phyloP scores from a whole-genome alignment of 1,140 invertebrate genomes.

The Drosophila carrolli region DNA sequence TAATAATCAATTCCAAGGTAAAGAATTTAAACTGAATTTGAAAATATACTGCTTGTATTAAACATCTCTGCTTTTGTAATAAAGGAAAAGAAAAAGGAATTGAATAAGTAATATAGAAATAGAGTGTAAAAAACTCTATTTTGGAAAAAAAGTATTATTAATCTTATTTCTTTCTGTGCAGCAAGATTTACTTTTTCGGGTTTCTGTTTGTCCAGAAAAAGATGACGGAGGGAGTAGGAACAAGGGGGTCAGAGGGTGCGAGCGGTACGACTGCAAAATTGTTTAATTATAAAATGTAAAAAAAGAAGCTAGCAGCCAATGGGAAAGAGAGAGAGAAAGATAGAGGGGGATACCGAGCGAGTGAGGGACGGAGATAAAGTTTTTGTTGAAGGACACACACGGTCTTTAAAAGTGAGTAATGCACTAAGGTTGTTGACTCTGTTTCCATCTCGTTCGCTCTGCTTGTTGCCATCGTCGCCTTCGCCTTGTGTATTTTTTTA shows the following conservation, averaged over 20 bases:
- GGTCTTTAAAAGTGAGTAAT: constrained; percentile 84
- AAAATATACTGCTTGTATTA: too few relatives aligned
- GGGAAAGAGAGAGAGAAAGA: constrained; percentile 17
- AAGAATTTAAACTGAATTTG: too few relatives aligned
- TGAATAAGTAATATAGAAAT: too few relatives aligned
- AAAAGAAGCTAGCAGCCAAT: constrained; percentile 43
- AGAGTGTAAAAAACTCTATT: too few relatives aligned
- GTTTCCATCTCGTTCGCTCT: constrained; percentile 18
- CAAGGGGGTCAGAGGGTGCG: constrained; percentile 4
- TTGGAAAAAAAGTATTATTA: too few relatives aligned
- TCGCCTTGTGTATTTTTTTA: constrained; percentile 25
- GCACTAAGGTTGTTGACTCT: constrained; percentile 82
- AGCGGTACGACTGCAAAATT: constrained; percentile 61
- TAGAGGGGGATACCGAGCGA: constrained; percentile 25
- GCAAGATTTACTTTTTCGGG: constrained; percentile 55
- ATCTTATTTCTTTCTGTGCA: constrained; percentile 22
- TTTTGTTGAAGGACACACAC: constrained; percentile 84
- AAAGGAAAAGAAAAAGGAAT: too few relatives aligned
- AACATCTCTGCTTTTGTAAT: too few relatives aligned
- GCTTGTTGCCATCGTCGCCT: constrained; percentile 21
- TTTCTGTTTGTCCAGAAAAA: constrained; percentile 48
- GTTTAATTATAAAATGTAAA: constrained; percentile 83
- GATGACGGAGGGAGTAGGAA: constrained; percentile 20
- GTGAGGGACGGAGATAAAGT: constrained; percentile 68
- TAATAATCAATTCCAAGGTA: too few relatives aligned